phyloP scores from a whole-genome alignment of 2,797 vertebrate genomes.

The Eleutherodactylus coqui region DNA sequence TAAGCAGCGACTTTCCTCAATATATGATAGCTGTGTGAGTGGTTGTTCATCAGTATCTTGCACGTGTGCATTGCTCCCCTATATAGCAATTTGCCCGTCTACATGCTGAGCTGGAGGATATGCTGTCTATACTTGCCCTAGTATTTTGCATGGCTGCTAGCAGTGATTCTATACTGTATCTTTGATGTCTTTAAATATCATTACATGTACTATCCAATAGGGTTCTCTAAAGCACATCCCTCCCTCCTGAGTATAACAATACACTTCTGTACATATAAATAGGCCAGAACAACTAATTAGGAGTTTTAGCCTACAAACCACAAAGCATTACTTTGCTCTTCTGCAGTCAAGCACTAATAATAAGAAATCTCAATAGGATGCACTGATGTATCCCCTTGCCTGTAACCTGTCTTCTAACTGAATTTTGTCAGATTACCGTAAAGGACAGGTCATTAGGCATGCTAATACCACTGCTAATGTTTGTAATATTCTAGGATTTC shows the following conservation, averaged over 20 bases:
- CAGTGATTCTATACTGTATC: too few relatives aligned
- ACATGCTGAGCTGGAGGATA: too few relatives aligned
- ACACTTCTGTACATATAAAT: background rate
- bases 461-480: slow-evolving; percentile 52
- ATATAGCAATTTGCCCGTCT: too few relatives aligned
- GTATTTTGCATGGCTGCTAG: too few relatives aligned
- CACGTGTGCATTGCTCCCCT: too few relatives aligned
- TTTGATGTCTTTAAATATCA: too few relatives aligned
- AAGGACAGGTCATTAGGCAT: slow-evolving; percentile 48
- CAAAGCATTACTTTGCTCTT: background rate
- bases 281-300: background rate
- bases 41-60: too few relatives aligned
- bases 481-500: slow-evolving; percentile 50
- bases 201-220: background rate
- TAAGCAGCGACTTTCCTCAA: too few relatives aligned
- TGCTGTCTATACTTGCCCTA: too few relatives aligned
- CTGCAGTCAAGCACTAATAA: background rate
- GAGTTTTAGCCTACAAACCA: background rate
- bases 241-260: too few relatives aligned
- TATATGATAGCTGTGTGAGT: too few relatives aligned
- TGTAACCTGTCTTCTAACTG: slow-evolving; percentile 13
- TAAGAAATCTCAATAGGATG: background rate
- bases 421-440: slow-evolving; percentile 35
- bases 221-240: background rate
- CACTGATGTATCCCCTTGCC: background rate